Base-by-base conservation (phyloP, 1,140 invertebrate genomes). In the Brachionus sp. region DNA sequence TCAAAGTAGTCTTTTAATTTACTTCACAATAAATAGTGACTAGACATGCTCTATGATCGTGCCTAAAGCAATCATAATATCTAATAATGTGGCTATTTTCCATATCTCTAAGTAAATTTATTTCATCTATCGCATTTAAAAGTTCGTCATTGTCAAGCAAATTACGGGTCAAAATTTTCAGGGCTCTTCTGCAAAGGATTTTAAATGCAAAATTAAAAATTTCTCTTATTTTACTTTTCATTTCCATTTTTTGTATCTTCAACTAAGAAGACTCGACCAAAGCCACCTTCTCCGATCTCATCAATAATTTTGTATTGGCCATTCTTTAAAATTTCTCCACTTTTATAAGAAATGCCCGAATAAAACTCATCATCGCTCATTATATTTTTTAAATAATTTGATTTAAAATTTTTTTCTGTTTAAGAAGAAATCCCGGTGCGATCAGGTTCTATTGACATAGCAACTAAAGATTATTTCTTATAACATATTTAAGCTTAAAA, bases 111-210 rank as follows among this genome's bases (percentile, higher is more conserved):
- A 75, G 25, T 23, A 75, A 46, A 75, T 75, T 75, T n/a, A 75
- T 75, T 46, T 75, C 70, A 50, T 75, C 70, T 12, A 75, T 75
- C 7, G 70, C 44, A 46, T 75, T 25, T 2, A 75, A 13, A 46
- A 75, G 42, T n/a, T 75, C 70, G 19, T 75, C 70, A 46, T 75
- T 75, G 23, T 75, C 70, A 6, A 75, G 13, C 12, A 75, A 46
- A 46, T 75, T 75, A 13, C 70, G 16, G 12, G 70, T 75, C 42
- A 75, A 75, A 46, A 75, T 75, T 75, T 75, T 75, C 25, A 75
- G 12, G 10, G 70, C 70, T 39, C 70, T 50, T 35, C 70, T 75
- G 39, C 5, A 6, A 75, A 46, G 10, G 44, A 19, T 73, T 73
- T 19, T 10, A 6, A 44, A 5, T 23, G 29, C 44, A 46, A 25